Base-by-base conservation (phyloP, 1,140 invertebrate genomes). In the Anagrus nilaparvatae region DNA sequence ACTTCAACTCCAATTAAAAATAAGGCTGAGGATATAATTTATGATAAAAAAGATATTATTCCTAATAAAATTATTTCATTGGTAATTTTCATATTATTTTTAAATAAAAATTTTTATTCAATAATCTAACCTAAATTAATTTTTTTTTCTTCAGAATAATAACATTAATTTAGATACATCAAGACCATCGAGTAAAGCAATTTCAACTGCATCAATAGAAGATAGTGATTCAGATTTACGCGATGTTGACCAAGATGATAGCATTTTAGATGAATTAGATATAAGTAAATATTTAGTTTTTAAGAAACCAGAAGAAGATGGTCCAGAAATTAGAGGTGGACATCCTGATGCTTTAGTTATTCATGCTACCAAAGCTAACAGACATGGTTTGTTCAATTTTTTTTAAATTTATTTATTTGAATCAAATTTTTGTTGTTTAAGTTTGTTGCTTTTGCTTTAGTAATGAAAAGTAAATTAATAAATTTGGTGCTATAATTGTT, bases 321-420 rank as follows among this genome's bases (percentile, higher is more conserved):
- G 84, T 6, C 85, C 88, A 0, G 88, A 92, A 50, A 81, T 96
- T 27, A 74, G 88, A 37, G 92, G 91, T 7, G 93, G 92, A 24
- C 77, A 85, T 50, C 79, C 90, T 0, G 90, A 96, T 65, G 90
- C 89, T 3, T 75, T 97, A 18, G 81, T 97, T 43, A 87, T 96
- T 41, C 84, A 92, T 59, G 93, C 93, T 14, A 93, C 91, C 34
- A 88, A 89, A 67, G 84, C 85, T 38, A 85, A 82, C 56, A 92
- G 88, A 76, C 83, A 86, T 73, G 82, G 82, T 82, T 67, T 51
- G 39, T 36, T 24, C 17, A 7, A 3, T 9, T 10, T 32, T 16
- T 2, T 7, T 16, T 8, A 16, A 10, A n/a, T n/a, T n/a, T n/a
- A n/a, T n/a, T n/a, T n/a, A n/a, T n/a, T n/a, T n/a, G n/a, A n/a